Evolutionary conservation across 1,140 invertebrate genomes (phyloP).

Genomic region (Drosophila bipectinata): DNA sequence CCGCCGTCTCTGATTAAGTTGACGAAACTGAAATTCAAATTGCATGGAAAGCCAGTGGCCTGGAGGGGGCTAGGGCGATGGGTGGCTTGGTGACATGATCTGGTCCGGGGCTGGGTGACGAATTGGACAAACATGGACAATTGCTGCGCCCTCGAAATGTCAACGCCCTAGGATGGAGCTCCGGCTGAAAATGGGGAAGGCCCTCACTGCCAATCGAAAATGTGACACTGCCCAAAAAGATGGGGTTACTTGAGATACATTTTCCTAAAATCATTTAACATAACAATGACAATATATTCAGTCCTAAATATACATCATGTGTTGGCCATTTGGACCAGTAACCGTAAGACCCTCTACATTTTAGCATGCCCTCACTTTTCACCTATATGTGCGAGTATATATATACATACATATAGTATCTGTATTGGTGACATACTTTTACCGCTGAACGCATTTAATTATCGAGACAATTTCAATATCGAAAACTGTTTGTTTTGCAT

Average conservation of each 20-base stretch:
- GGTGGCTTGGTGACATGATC: conserved; percentile 36
- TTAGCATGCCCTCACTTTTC: conserved; percentile 14
- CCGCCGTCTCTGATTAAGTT: conserved; percentile 74
- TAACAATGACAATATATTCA: too few relatives aligned
- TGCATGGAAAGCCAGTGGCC: conserved; percentile 20
- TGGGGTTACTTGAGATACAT: too few relatives aligned
- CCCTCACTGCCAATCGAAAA: conserved; percentile 19
- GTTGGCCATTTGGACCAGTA: conserved; percentile 20
- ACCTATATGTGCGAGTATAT: not conserved
- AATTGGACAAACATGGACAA: conserved; percentile 67
- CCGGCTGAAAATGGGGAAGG: conserved; percentile 12
- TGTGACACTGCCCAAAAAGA: not conserved
- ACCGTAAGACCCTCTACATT: conserved; percentile 13
- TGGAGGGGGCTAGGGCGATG: not conserved
- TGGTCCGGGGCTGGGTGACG: conserved; percentile 49
- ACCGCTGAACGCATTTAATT: conserved; percentile 78
- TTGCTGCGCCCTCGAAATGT: conserved; percentile 76
- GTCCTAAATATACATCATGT: too few relatives aligned
- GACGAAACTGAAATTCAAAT: conserved; percentile 71
- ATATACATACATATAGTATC: not conserved
- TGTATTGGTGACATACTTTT: conserved; percentile 70
- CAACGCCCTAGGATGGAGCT: conserved; percentile 65
- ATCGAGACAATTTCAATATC: conserved; percentile 73
- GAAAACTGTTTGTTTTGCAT: conserved; percentile 79
- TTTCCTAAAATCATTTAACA: too few relatives aligned